Base-by-base conservation (phyloP, 35 echinoderm and acorn worm species). In the Lytechinus variegatus region DNA sequence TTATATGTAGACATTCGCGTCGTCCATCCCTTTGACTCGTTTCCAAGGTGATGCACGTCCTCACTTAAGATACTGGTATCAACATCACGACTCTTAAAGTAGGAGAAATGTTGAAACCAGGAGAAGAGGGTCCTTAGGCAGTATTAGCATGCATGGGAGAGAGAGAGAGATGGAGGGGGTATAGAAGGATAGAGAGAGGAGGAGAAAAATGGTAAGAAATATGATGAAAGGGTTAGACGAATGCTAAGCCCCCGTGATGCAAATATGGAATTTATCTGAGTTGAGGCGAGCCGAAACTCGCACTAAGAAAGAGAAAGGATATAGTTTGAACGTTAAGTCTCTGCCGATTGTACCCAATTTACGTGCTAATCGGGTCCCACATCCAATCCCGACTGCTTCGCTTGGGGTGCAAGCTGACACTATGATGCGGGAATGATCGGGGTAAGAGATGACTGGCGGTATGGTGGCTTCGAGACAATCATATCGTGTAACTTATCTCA, bases 1-100 rank as follows among this genome's bases (percentile, higher is more conserved):
- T 79, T n/a, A 79, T 79, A 24, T 79, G 4, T 6, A 7, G 6
- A 79, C 66, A 79, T 79, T 79, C 7, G 9, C 88, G 5, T 90
- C 88, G 4, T 13, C 12, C 92, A 14, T 57, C 55, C 54, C 12
- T 54, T 93, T 54, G 55, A 14, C 92, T 27, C 66, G 92, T 93
- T 93, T 55, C 92, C 92, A 93, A 10, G 92, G 92, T 57, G 92
- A 93, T 93, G 28, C 92, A 93, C 54, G 55, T 93, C 5, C 87
- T 52, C 28, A 54, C 88, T 12, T 7, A 90, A 90, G 88, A 90
- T 90, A 13, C 88, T 54, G 29, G 88, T 44, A 54, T 57, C 92
- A 55, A 57, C 92, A 93, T 90, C 92, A 93, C 24, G 13, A 9
- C 3, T 55, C 53, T 24, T 44, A 93, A 24, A 93, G 13, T 54